Evolutionary conservation across 2,888 invertebrate species (phyloP).

Genomic region (Phortica magna): DNA sequence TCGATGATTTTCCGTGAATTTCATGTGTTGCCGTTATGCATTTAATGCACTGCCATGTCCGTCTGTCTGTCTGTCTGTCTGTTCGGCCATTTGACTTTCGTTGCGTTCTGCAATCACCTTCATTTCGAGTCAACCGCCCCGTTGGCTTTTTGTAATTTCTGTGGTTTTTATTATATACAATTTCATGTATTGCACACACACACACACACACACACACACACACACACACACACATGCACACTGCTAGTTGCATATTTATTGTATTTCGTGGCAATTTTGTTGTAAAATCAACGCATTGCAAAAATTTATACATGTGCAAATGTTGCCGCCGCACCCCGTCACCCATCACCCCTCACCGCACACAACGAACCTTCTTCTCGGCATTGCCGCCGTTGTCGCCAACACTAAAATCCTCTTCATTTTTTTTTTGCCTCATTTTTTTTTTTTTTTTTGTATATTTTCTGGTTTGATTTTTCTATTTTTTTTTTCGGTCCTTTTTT

Average conservation of each 20-base stretch:
- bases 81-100: constrained; percentile 41
- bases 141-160: constrained; percentile 40
- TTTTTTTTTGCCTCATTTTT: not conserved
- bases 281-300: not conserved
- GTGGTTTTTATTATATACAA: constrained; percentile 77
- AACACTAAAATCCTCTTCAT: not conserved
- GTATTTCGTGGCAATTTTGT: constrained; percentile 8
- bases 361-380: not conserved
- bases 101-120: constrained; percentile 46
- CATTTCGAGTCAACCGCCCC: not conserved
- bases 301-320: constrained; percentile 20
- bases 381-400: not conserved
- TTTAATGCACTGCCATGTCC: constrained; percentile 24
- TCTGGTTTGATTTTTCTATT: constrained; percentile 36
- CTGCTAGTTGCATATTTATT: constrained; percentile 28
- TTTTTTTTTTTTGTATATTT: constrained; percentile 3
- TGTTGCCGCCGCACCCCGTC: not conserved
- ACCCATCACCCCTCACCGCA: not conserved
- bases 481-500: constrained; percentile 13
- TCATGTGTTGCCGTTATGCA: constrained; percentile 8
- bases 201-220: not conserved
- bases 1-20: not conserved
- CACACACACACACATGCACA: not conserved
- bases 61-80: constrained; percentile 24
- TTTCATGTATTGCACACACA: constrained; percentile 37